Base-by-base conservation (phyloP, 35 echinoderm and acorn worm species). In the Patiria miniata region DNA sequence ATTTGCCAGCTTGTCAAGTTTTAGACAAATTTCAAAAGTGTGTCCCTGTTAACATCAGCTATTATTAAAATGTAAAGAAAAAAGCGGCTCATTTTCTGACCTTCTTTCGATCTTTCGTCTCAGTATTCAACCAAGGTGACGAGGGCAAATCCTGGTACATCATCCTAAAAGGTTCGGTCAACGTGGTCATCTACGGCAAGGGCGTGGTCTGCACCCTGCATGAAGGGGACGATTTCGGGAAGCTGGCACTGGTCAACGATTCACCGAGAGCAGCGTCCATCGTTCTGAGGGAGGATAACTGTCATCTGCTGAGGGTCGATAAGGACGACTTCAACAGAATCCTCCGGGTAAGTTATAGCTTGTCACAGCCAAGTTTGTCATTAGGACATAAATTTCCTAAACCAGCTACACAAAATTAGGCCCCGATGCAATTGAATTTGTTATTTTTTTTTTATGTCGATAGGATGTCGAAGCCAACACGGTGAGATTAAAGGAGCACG, bases 381-480 rank as follows among this genome's bases (percentile, higher is more conserved):
- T 23, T 7, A 23, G 2, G 26, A 58, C 3, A 2, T 58, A 2
- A 59, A 59, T 59, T 59, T 59, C 12, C 12, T 55, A 14, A 19
- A 55, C 21, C 26, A 19, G 17, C 1, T 58, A 58, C 55, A 58
- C 55, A 58, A 19, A 58, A 58, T n/a, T n/a, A 5, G 26, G 4
- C 26, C 55, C 55, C 2, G 26, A 58, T 1, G 26, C 17, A 19
- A 19, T 58, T 58, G 17, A 58, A 16, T 8, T 58, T 1, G 26
- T 0, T 2, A 8, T 58, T 58, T 58, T 0, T 69, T 73, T 36
- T 12, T 60, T 68, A 18, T 39, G 1, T 52, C 68, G 84, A 8
- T 83, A 94, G 88, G 93, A 98, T 94, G 95, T 98, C 17, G 95
- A 98, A 87, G 95, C 95, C 8, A 98, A 98, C 37, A 98, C 95